Base-by-base conservation (phyloP, 1,140 invertebrate genomes). In the Bicyclus anynana region DNA sequence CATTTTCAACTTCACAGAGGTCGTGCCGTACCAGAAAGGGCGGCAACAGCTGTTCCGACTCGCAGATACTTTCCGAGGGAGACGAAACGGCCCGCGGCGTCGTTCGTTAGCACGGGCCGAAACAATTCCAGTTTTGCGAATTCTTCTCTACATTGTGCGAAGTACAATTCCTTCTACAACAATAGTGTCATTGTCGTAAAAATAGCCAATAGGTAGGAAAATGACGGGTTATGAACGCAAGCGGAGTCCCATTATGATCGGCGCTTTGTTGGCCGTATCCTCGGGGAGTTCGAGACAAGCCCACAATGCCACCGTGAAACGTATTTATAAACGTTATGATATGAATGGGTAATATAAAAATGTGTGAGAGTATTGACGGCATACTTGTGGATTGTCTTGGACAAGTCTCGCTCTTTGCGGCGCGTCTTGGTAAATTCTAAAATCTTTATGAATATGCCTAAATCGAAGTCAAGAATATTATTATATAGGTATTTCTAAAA, bases 141-240 rank as follows among this genome's bases (percentile, higher is more conserved):
- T 77, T 77, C 67, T 64, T 60, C 68, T 66, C 55, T 51, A 57
- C 75, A 79, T 74, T 80, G 80, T 75, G 58, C 63, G 38, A 53
- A 60, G 68, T 71, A 80, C 75, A 77, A 78, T 77, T n/a, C 67
- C 65, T 46, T 37, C 53, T 57, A 63, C 61, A 77, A 84, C 81
- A 87, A 87, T 77, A 60, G 44, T 53, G 65, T 74, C 82, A 83
- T 87, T 87, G 80, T 87, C 75, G 76, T 83, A 84, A 82, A 65
- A 84, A 87, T 87, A 83, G 84, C 81, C 84, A 82, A 84, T 87
- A 85, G 78, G 74, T 81, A 76, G 59, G 72, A 79, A 86, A 80
- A 87, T 87, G 81, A 87, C 77, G 79, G 84, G 84, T 87, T 84
- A 77, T 74, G 75, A 74, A 57, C 58, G 53, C 54, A 69, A 76